These are phyloP conservation scores for Maniola hyperantus DNA, from an alignment of 2,888 invertebrate species.

Conservation along the genomic window DNA sequence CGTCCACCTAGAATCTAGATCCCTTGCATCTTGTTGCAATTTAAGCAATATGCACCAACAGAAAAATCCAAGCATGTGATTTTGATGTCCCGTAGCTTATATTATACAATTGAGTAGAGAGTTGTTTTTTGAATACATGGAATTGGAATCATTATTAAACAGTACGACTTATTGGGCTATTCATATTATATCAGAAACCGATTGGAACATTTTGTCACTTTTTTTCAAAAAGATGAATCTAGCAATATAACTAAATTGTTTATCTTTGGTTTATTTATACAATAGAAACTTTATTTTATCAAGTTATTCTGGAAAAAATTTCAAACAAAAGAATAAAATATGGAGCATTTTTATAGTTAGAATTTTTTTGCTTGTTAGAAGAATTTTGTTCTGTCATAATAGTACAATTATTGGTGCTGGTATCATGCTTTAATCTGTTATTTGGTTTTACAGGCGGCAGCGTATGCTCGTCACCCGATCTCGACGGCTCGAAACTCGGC, in stretches of 20 bases:
- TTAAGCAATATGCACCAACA: slow-evolving; percentile 31
- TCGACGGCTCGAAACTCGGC: slow-evolving; percentile 86
- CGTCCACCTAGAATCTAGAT: slow-evolving; percentile 26
- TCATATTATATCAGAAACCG: not conserved
- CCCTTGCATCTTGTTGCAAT: slow-evolving; percentile 29
- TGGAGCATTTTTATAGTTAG: not conserved
- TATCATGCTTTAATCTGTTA: not conserved
- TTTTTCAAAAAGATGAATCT: not conserved
- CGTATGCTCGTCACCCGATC: slow-evolving; percentile 89
- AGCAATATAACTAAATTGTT: not conserved
- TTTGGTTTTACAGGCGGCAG: slow-evolving; percentile 84
- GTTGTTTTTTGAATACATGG: slow-evolving; percentile 3
- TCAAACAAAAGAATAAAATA: not conserved
- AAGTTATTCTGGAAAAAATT: not conserved
- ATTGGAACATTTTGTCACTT: not conserved
- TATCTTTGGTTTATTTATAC: not conserved
- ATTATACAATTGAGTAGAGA: slow-evolving; percentile 11
- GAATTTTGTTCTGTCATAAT: not conserved
- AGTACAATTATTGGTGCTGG: not conserved
- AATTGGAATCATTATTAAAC: not conserved
- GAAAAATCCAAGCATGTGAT: slow-evolving; percentile 43
- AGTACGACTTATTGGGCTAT: not conserved
- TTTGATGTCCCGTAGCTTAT: slow-evolving; percentile 13
- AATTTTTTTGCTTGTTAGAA: slow-evolving; percentile 14
- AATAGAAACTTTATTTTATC: not conserved